A percentile compares a stretch with the other conserved stretches of the same genome.
Evolutionary conservation across 2,888 invertebrate species (phyloP).

Genomic region (Carpatolechia fugitivella): DNA sequence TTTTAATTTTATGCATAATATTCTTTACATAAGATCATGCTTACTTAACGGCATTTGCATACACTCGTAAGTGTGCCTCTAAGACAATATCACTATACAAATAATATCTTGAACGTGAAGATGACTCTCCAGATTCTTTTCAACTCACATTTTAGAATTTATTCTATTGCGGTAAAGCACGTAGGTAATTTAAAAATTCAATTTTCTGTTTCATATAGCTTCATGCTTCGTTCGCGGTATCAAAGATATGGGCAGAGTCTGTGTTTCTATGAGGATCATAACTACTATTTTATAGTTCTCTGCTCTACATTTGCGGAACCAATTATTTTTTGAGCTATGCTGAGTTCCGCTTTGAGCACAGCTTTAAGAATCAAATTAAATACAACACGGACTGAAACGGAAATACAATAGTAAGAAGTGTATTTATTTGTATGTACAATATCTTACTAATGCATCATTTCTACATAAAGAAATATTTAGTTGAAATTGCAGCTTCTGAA

Average conservation of each 20-base stretch:
- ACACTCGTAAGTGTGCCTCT: constrained; percentile 3
- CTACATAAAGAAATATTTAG: constrained; percentile 17
- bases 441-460: no score
- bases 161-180: constrained; percentile 6
- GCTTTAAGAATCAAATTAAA: neutral
- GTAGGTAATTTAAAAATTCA: constrained; percentile 14
- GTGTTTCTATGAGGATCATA: no score
- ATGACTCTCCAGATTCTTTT: neutral
- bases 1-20: constrained; percentile 15
- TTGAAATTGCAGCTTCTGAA: constrained; percentile 38
- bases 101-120: neutral
- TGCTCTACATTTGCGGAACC: no score
- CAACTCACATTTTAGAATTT: constrained; percentile 2
- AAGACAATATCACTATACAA: neutral
- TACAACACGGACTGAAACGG: neutral
- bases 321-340: no score
- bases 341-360: no score
- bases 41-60: neutral
- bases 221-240: constrained; percentile 3
- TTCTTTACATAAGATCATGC: constrained; percentile 2
- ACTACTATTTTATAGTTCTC: no score
- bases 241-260: neutral
- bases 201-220: constrained; percentile 14
- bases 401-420: no score
- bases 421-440: no score